Conservation (phyloP, 2,888 invertebrate species). For the Gortyna flavago region DNA sequence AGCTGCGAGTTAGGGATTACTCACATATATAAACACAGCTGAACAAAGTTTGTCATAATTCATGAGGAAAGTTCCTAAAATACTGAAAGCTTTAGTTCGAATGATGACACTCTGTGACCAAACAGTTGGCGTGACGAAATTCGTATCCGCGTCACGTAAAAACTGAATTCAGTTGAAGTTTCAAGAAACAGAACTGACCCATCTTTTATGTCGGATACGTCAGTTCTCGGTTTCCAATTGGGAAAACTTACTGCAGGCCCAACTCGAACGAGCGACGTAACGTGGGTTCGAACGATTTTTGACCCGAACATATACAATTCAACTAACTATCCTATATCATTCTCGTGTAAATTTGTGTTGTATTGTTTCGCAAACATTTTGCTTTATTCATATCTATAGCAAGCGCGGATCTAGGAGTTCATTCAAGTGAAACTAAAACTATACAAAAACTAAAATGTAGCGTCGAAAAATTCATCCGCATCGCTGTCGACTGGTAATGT, state of each 20-base stretch:
- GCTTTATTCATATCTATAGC: background rate
- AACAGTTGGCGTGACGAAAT: slow-evolving; percentile 26
- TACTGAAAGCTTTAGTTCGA: slow-evolving; percentile 28
- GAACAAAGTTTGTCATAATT: slow-evolving; percentile 49
- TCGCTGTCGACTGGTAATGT: too few relatives aligned
- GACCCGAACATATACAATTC: background rate
- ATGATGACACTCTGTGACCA: slow-evolving; percentile 36
- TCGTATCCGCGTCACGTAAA: slow-evolving; percentile 28
- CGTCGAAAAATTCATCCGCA: too few relatives aligned
- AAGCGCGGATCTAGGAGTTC: too few relatives aligned
- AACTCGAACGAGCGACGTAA: too few relatives aligned
- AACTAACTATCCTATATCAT: background rate
- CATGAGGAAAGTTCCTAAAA: slow-evolving; percentile 49
- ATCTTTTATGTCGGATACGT: slow-evolving; percentile 20
- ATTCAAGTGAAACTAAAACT: too few relatives aligned
- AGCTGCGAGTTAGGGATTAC: slow-evolving; percentile 62
- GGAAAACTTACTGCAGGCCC: background rate
- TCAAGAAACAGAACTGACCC: slow-evolving; percentile 17
- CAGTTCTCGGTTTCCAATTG: slow-evolving; percentile 12
- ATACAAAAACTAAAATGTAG: too few relatives aligned
- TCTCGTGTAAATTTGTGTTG: background rate
- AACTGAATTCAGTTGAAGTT: slow-evolving; percentile 25
- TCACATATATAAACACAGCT: slow-evolving; percentile 49
- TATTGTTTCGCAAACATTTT: background rate
- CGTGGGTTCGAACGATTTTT: too few relatives aligned